Evolutionary conservation across 2,888 invertebrate species (phyloP), one percentile per base, ranked within the genome.

Genomic region (Lepas anatifera): DNA sequence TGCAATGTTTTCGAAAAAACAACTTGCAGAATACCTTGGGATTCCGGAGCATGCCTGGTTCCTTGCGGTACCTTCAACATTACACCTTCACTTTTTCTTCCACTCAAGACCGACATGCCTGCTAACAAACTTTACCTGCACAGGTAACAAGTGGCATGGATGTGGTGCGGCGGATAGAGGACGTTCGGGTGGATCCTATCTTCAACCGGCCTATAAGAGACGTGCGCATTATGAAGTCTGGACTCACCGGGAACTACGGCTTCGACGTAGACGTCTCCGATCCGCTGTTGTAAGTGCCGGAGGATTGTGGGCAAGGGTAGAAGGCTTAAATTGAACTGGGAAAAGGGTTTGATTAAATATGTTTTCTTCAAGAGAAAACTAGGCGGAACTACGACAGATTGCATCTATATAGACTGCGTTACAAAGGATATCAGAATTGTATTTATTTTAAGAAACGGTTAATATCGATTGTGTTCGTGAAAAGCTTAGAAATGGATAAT

Each of bases 101-200:
- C 58, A 1, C 13, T 3, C 29, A 13, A 13, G 11, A 35, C 3
- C 27, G 27, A 13, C 25, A 16, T 22, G 13, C 8, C 63, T 66
- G n/a, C 58, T 29, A 22, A n/a, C 25, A 13, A 22, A 1, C 39
- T 43, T 50, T 18, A 37, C 52, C 63, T 22, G 32, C 66, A 25
- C 72, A 74, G 74, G 68, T 74, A 18, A 68, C 73, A 16, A 68
- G 72, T 25, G 75, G 75, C 22, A 68, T 73, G 92, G 83, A 87
- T 80, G 67, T 72, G 43, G 48, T 74, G 13, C 72, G 71, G 39
- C 37, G 70, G 69, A 73, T 74, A 67, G 73, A 74, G 68, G 67
- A 70, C 43, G 35, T 70, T 41, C 43, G 68, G 11, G 70, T 72
- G 6, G 74, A 72, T 48, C 69, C n/a, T n/a, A n/a, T 52, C 58